Conservation (phyloP, 2,888 invertebrate genomes). For the Drosophila antonietae region DNA sequence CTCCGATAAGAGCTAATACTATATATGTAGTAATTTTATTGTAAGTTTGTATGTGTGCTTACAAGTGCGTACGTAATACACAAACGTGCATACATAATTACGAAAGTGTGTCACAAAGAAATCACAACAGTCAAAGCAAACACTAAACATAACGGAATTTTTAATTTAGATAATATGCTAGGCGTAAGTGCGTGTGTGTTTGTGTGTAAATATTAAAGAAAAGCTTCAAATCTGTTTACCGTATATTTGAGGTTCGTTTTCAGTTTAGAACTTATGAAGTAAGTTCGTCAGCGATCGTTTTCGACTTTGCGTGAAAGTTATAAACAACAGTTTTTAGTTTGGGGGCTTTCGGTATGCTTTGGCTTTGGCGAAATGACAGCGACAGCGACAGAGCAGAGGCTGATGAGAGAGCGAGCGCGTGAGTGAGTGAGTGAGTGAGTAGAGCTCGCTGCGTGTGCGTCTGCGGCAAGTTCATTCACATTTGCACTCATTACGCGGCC, state of each 20-base stretch:
- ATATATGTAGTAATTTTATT: slow-evolving; percentile 3
- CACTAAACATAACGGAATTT: slow-evolving; percentile 4
- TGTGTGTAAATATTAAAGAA: slow-evolving; percentile 1
- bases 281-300: slow-evolving; percentile 26
- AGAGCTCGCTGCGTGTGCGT: slow-evolving; percentile 58
- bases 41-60: not conserved
- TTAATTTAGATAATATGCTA: not conserved
- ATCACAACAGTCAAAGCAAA: not conserved
- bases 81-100: not conserved
- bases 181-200: not conserved
- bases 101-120: slow-evolving; percentile 12
- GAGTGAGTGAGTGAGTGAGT: slow-evolving; percentile 38
- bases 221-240: not conserved
- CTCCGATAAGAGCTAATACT: slow-evolving; percentile 54
- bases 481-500: slow-evolving; percentile 82
- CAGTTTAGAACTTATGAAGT: slow-evolving; percentile 6
- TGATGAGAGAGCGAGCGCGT: slow-evolving; percentile 20
- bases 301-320: slow-evolving; percentile 66
- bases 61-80: slow-evolving; percentile 2
- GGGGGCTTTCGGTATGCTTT: slow-evolving; percentile 41
- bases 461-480: slow-evolving; percentile 81
- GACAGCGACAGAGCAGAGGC: no score
- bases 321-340: slow-evolving; percentile 51
- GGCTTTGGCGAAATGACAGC: slow-evolving; percentile 29
- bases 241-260: slow-evolving; percentile 1